Conservation (phyloP, 2,888 invertebrate genomes). For the Anoncus sp. region DNA sequence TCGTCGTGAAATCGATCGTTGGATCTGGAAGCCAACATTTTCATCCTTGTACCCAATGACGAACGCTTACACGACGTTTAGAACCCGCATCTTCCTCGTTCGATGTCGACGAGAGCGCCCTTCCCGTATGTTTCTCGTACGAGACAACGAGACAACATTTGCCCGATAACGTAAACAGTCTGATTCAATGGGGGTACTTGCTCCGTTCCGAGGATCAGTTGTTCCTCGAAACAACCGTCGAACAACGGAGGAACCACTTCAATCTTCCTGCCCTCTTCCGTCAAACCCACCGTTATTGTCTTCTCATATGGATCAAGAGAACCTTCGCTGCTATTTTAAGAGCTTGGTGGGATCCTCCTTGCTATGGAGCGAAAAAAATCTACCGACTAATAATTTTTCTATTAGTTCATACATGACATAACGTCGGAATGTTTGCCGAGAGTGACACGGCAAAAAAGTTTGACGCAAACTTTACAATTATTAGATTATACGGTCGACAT, state of each 20-base stretch:
- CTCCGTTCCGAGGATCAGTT: not conserved
- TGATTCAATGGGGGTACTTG: conserved; percentile 54
- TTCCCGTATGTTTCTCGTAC: conserved; percentile 69
- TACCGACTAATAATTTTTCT: conserved; percentile 10
- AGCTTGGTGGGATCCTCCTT: not conserved
- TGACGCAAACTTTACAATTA: conserved; percentile 19
- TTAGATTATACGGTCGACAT: conserved; percentile 32
- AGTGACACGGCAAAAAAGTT: conserved; percentile 16
- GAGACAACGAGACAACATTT: conserved; percentile 64
- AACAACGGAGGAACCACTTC: conserved; percentile 34
- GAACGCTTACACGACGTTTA: conserved; percentile 77
- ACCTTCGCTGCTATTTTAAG: not conserved
- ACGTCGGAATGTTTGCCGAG: no score
- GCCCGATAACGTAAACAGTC: conserved; percentile 78
- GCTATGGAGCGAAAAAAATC: no score
- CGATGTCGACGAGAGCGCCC: conserved; percentile 49
- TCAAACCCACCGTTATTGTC: not conserved
- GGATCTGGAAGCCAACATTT: conserved; percentile 40
- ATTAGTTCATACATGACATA: not conserved
- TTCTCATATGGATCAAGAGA: conserved; percentile 1
- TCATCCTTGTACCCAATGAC: conserved; percentile 43
- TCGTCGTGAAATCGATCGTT: conserved; percentile 71
- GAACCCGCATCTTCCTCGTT: conserved; percentile 74
- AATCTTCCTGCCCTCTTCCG: not conserved
- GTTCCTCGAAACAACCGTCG: conserved; percentile 20